Conservation (phyloP, 2,113 vertebrate genomes). For the Microtus pennsylvanicus region DNA sequence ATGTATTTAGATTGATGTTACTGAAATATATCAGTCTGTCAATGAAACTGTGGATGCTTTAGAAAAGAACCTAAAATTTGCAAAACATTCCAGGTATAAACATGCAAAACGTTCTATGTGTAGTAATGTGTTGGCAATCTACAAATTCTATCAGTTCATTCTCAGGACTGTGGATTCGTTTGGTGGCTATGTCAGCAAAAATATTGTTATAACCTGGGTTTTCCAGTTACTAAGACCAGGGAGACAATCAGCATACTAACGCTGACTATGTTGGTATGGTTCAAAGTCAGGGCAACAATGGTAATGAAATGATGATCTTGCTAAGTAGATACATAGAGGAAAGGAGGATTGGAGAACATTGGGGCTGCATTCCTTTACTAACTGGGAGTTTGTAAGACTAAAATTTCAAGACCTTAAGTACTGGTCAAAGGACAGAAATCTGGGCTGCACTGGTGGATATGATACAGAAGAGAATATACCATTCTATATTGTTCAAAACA, state of each 20-base stretch:
- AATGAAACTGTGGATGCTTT: background rate
- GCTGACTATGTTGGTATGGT: fast-evolving
- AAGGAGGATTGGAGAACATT: background rate
- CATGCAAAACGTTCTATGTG: background rate
- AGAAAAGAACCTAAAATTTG: background rate
- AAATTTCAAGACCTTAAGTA: background rate
- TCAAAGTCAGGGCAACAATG: background rate
- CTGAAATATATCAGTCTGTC: background rate
- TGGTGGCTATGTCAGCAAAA: background rate
- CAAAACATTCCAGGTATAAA: background rate
- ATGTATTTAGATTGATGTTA: background rate
- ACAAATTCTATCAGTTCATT: background rate
- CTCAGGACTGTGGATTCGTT: background rate
- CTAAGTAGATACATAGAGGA: background rate
- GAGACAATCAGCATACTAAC: background rate
- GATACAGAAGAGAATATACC: background rate
- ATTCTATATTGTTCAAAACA: background rate
- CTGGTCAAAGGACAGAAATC: background rate
- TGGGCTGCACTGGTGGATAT: background rate
- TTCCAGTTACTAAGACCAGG: background rate
- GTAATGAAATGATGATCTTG: background rate
- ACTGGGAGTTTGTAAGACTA: background rate
- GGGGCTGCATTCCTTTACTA: background rate
- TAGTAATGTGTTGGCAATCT: background rate
- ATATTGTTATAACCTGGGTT: background rate